These are phyloP conservation scores for Agrotis exclamationis DNA, from an alignment of 2,888 invertebrate species.

Conservation along the genomic window DNA sequence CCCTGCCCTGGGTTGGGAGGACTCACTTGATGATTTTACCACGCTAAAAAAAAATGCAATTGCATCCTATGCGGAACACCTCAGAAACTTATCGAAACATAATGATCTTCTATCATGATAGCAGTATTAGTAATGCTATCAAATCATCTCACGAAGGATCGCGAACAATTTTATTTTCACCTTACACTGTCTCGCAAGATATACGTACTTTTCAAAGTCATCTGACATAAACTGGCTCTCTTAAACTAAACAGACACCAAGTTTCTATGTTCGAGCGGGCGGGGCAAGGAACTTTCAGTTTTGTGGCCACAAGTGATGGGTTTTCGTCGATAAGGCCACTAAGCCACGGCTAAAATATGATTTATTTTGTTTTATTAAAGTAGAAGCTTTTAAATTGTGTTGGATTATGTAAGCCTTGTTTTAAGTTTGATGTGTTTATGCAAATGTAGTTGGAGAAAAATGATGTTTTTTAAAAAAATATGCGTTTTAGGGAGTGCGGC, in stretches of 20 bases:
- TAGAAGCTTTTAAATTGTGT: slow-evolving; percentile 58
- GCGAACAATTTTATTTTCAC: slow-evolving; percentile 71
- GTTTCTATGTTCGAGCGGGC: slow-evolving; percentile 72
- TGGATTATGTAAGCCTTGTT: slow-evolving; percentile 50
- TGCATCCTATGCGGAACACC: not conserved
- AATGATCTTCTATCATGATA: slow-evolving; percentile 24
- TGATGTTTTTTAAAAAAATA: too few relatives aligned
- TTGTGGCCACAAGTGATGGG: slow-evolving; percentile 62
- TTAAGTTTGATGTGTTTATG: slow-evolving; percentile 34
- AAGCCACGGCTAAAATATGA: slow-evolving; percentile 59
- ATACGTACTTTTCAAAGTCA: slow-evolving; percentile 82
- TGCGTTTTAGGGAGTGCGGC: too few relatives aligned
- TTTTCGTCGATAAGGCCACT: slow-evolving; percentile 68
- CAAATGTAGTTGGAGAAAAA: slow-evolving; percentile 18
- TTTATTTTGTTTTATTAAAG: slow-evolving; percentile 60
- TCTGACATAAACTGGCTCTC: slow-evolving; percentile 80
- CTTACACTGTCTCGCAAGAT: slow-evolving; percentile 68
- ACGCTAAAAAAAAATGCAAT: too few relatives aligned
- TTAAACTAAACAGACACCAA: slow-evolving; percentile 84
- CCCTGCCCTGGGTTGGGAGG: too few relatives aligned
- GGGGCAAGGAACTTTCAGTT: slow-evolving; percentile 76
- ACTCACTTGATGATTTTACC: too few relatives aligned
- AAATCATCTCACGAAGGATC: slow-evolving; percentile 38
- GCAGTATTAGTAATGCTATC: slow-evolving; percentile 48
- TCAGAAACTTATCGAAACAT: slow-evolving; percentile 20